Base-by-base conservation (phyloP, 2,888 invertebrate genomes). In the Pollenia amentaria region DNA sequence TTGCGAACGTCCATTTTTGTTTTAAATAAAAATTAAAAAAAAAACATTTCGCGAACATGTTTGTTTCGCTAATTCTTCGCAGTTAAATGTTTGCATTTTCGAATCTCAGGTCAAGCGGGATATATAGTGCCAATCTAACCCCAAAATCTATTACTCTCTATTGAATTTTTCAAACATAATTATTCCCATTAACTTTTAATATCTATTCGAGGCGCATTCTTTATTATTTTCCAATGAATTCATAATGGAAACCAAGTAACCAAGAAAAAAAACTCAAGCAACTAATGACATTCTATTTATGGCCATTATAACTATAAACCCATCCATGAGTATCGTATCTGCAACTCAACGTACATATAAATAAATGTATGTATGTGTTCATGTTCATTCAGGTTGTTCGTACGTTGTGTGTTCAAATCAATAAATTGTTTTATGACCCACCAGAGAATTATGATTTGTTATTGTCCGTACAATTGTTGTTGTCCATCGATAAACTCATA, bases 381-480 rank as follows among this genome's bases (percentile, higher is more conserved):
- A 70, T 75, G 46, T 70, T 78, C 73, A 76, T 84, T 51, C 51
- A 44, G 67, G 70, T 64, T 67, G n/a, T 11, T 18, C 46, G 18
- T 3, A 29, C 29, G 29, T 29, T 9, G 16, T 73, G 73, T 62
- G 76, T 78, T 60, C 77, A 81, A 76, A 88, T 83, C 87, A 87
- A 88, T 88, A 88, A 89, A 89, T 88, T 89, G 88, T 87, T 89
- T 88, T 89, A 89, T 85, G 87, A 85, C 89, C 88, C 89, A 89
- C 89, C 83, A 88, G 89, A 89, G 89, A 87, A 88, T 88, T 89
- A 88, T 87, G 87, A 89, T 89, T 89, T 88, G 89, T 79, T 77
- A 67, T 57, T 46, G 53, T 9, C n/a, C 57, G 42, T 51, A 53
- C 7, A 14, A 46, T 29, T 14, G 16, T 44, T 57, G 51, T 65